A percentile compares a stretch with the other conserved stretches of the same genome.
These are phyloP conservation scores for Macroramphosus scolopax DNA, from an alignment of 2,797 vertebrate species.

Conservation along the genomic window DNA sequence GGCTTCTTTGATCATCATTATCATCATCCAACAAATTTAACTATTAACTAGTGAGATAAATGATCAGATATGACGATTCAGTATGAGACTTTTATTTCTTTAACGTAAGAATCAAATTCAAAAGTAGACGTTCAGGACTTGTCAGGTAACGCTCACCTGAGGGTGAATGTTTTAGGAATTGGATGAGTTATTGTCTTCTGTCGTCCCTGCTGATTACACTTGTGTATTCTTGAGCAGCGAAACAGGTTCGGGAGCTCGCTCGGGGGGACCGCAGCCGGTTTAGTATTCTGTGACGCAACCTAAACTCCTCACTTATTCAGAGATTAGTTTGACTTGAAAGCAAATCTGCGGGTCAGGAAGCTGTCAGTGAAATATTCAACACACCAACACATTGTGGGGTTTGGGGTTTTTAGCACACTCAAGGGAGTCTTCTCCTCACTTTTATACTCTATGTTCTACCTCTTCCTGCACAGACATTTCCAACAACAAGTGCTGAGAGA, in stretches of 20 bases:
- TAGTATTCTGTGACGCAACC: conserved; percentile 37
- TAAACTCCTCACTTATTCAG: conserved; percentile 45
- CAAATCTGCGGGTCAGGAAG: conserved; percentile 52
- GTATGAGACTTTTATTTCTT: no score
- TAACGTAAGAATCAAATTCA: no score
- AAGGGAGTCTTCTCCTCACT: conserved; percentile 43
- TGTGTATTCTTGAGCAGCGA: conserved; percentile 15
- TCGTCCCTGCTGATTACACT: conserved; percentile 1
- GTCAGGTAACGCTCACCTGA: no score
- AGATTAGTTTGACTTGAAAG: conserved; percentile 56
- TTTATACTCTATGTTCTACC: conserved; percentile 56
- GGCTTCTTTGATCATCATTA: no score
- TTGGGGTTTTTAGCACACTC: conserved; percentile 61
- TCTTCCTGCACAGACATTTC: conserved; percentile 57
- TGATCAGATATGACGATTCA: no score
- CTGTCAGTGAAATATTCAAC: conserved; percentile 67
- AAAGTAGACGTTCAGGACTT: no score
- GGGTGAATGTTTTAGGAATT: no score
- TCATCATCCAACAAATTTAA: no score
- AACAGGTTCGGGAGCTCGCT: conserved; percentile 10
- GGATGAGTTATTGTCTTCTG: no score
- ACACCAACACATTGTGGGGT: conserved; percentile 48
- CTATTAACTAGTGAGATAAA: no score
- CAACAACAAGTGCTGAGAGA: conserved; percentile 63
- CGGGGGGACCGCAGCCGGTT: conserved; percentile 24